Evolutionary conservation across 2,113 vertebrate genomes (phyloP), one percentile per base, ranked within the genome.

Genomic region (Caracal caracal): DNA sequence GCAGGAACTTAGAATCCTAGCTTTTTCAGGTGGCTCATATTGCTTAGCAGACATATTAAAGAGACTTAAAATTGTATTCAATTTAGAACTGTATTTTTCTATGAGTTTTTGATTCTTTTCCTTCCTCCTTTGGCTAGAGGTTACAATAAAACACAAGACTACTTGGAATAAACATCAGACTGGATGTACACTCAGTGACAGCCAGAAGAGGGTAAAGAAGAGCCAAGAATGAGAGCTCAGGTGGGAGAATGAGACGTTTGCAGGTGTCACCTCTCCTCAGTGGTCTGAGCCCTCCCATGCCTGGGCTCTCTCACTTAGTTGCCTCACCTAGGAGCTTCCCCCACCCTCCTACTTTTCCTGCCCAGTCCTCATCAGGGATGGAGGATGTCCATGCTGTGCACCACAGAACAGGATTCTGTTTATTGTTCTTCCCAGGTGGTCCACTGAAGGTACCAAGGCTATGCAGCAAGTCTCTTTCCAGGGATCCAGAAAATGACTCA

Each of bases 101-200:
- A 12, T 59, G 79, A 65, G 22, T 56, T 63, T 96, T 95, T 61
- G 4, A 76, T 90, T 82, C 53, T 63, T 1, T 63, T 91, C 20
- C 65, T 93, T 83, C 33, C 13, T 87, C 49, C 33, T 85, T 91
- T 92, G 82, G 47, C 88, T 90, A 33, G 40, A 82, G 35, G 61
- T 40, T 89, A 22, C 20, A 88, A 22, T 68, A 40, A 81, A 70
- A 94, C 20, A 49, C 19, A 97, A 33, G 15, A 43, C 66, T 47
- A 81, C 65, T 85, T 94, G 49, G 56, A 70, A 68, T 94, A 70
- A 90, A 70, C 22, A 49, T 22, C 76, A 96, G 90, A 37, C n/a
- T 63, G 49, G 16, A 56, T 89, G 8, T 53, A 4, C 7, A 3
- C 33, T 53, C 51, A 7, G 24, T 19, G 66, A 80, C 85, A 88